Conservation (phyloP, 2,888 invertebrate species). For the Spicauda simplicius region DNA sequence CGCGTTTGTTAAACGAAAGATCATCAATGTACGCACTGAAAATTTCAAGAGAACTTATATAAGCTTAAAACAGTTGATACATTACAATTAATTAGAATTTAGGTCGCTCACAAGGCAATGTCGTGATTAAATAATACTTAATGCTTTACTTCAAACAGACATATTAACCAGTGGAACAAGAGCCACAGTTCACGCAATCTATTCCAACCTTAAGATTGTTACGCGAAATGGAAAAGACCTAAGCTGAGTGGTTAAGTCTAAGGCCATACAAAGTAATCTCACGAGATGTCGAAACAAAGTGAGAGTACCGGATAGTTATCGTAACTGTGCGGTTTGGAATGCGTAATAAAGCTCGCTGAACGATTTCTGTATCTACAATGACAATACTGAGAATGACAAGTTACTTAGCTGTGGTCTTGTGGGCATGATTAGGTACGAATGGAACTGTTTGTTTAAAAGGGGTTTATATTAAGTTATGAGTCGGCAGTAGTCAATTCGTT, state of each 20-base stretch:
- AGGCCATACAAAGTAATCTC: conserved; percentile 59
- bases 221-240: conserved; percentile 8
- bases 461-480: no score
- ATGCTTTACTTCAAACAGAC: conserved; percentile 41
- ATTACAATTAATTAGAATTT: background rate
- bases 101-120: conserved; percentile 5
- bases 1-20: no score
- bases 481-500: no score
- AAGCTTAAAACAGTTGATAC: no score
- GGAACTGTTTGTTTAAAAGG: no score
- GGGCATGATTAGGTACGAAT: background rate
- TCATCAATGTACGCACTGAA: no score
- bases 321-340: conserved; percentile 39
- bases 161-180: conserved; percentile 31
- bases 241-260: conserved; percentile 42
- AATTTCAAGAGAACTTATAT: no score
- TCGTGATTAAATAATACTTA: conserved; percentile 40
- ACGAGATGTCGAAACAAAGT: conserved; percentile 64
- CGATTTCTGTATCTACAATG: conserved; percentile 3
- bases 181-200: conserved; percentile 1
- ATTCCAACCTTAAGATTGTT: background rate
- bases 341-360: conserved; percentile 41
- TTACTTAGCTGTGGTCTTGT: background rate
- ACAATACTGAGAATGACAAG: background rate
- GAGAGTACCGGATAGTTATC: conserved; percentile 54